Evolutionary conservation across 2,797 vertebrate species (phyloP).

Genomic region (Sciaenops ocellatus): DNA sequence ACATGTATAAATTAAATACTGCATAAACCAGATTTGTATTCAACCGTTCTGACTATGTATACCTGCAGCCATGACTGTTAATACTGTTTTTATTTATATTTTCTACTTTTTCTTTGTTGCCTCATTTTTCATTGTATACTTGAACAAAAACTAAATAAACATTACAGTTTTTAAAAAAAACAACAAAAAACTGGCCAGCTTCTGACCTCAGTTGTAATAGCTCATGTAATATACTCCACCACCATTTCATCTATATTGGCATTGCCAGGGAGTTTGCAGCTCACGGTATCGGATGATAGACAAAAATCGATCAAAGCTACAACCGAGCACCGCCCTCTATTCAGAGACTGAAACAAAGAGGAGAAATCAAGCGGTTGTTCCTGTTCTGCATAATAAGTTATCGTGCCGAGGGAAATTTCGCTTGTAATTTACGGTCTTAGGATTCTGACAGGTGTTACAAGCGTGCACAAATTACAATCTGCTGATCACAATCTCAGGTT

Average conservation of each 20-base stretch:
- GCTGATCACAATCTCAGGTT: slow-evolving; percentile 2
- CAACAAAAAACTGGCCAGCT: slow-evolving; percentile 19
- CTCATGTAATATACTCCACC: slow-evolving; percentile 55
- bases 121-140: too few relatives aligned
- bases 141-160: too few relatives aligned
- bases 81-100: too few relatives aligned
- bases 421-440: not conserved
- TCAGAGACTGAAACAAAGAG: slow-evolving; percentile 43
- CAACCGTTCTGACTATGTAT: too few relatives aligned
- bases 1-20: too few relatives aligned
- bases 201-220: slow-evolving; percentile 48
- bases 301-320: slow-evolving; percentile 75
- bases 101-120: too few relatives aligned
- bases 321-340: slow-evolving; percentile 44
- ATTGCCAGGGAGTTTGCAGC: slow-evolving; percentile 37
- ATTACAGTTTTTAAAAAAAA: too few relatives aligned
- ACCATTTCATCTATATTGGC: slow-evolving; percentile 48
- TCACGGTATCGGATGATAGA: slow-evolving; percentile 60
- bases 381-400: slow-evolving; percentile 28
- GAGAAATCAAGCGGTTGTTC: slow-evolving; percentile 33
- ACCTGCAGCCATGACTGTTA: too few relatives aligned
- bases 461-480: not conserved
- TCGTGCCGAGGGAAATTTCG: slow-evolving; percentile 10
- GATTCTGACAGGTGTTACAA: slow-evolving; percentile 1
- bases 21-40: too few relatives aligned